Evolutionary conservation across 2,888 invertebrate species (phyloP), one percentile per base, ranked within the genome.

Genomic region (Nyleta sp.): DNA sequence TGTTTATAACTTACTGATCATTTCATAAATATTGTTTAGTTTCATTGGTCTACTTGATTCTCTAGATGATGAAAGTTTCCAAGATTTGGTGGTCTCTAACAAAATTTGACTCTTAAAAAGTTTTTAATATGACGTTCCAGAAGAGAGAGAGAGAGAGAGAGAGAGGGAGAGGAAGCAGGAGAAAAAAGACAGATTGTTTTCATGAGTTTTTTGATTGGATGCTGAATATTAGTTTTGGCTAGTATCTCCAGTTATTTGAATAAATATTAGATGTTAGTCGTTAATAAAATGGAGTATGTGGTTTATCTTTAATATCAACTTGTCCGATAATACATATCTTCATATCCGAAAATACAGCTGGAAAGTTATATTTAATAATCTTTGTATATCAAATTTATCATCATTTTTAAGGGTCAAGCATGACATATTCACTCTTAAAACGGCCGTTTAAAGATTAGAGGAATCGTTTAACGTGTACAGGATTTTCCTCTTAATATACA

Each of bases 31-130:
- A 46, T 35, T 67, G 65, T 65, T 38, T 40, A 38, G 24, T 15
- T 28, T 33, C 64, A 15, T 38, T 48, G 31, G 28, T 40, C 22
- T 28, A 33, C 28, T 17, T 57, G 50, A 68, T 68, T 68, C 46
- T 40, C 38, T 24, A 40, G 24, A 20, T 10, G 57, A 50, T 59
- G 8, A 50, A 68, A 68, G 50, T 68, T 68, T 57, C 15, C 52
- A 38, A 64, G 28, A 20, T 40, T 68, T 50, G 38, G 33, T 31
- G 48, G 55, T 38, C 40, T 59, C 8, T 50, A 59, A 68, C 57
- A 59, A 68, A 68, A 50, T 68, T 68, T 40, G 11, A 38, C 48
- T 57, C 40, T 40, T 50, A 38, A 68, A 57, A 68, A 68, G 57
- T 68, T 67, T 65, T 67, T 67, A 67, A 55, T 57, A 46, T n/a